These are phyloP conservation scores for Eufriesea mexicana DNA, from an alignment of 1,140 invertebrate species.

Conservation along the genomic window DNA sequence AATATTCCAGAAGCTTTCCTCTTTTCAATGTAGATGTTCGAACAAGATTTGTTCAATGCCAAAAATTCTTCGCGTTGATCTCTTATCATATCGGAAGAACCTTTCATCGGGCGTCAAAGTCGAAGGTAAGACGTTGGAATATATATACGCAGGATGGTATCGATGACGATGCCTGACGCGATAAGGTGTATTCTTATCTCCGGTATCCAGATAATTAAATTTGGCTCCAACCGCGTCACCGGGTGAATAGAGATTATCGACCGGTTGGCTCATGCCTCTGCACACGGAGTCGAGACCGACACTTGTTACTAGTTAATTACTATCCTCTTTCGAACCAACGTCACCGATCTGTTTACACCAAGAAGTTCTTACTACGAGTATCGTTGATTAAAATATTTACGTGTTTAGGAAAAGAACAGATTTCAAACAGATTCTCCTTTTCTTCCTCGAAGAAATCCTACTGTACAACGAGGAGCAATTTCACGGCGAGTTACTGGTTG, in stretches of 20 bases:
- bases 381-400: no score
- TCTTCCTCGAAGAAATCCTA: not conserved
- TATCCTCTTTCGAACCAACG: no score
- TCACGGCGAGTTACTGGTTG: not conserved
- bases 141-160: not conserved
- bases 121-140: not conserved
- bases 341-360: not conserved
- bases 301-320: constrained; percentile 13
- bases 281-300: not conserved
- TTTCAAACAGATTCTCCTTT: no score
- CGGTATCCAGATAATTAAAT: constrained; percentile 51
- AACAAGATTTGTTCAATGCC: no score
- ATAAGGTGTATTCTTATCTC: constrained; percentile 42
- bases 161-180: not conserved
- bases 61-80: no score
- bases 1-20: no score
- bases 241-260: constrained; percentile 66
- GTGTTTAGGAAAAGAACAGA: no score
- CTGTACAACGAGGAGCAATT: not conserved
- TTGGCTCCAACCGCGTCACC: constrained; percentile 59
- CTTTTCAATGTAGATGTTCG: no score
- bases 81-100: no score
- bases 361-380: accelerated
- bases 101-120: no score
- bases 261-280: constrained; percentile 7